Conservation (phyloP, 2,113 vertebrate species). For the Notechis scutatus region DNA sequence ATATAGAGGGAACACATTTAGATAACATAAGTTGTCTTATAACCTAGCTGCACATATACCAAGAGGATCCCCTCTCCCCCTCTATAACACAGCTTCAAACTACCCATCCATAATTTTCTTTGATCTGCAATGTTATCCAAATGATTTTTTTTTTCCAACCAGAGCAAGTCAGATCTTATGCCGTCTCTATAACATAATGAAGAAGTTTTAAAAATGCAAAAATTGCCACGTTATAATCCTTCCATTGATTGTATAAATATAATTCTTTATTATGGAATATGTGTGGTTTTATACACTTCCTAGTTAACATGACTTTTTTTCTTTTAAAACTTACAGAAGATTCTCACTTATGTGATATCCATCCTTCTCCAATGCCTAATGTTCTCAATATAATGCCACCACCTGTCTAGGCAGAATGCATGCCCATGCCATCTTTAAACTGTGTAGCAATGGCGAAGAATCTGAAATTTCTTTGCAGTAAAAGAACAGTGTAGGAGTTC, state of each 20-base stretch:
- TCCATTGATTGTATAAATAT: neutral
- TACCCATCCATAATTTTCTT: neutral
- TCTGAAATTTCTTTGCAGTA: conserved; percentile 25
- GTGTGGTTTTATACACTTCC: neutral
- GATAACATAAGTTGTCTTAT: neutral
- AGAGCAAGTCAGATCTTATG: neutral
- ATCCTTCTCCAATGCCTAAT: neutral
- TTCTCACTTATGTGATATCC: neutral
- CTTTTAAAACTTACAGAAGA: neutral
- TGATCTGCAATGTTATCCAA: neutral
- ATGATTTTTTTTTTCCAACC: neutral
- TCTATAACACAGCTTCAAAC: neutral
- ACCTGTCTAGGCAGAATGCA: neutral
- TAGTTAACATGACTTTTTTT: neutral
- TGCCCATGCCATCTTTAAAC: neutral
- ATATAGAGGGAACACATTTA: neutral
- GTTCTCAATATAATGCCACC: neutral
- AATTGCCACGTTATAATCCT: neutral
- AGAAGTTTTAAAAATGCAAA: neutral
- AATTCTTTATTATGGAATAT: neutral
- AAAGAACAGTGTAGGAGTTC: conserved; percentile 45
- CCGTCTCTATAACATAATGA: neutral
- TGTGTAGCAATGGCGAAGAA: conserved; percentile 43
- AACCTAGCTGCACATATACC: neutral
- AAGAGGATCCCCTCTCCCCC: neutral